These are phyloP conservation scores for Prosopocoilus inquinatus DNA, from an alignment of 2,888 invertebrate species.

Conservation along the genomic window DNA sequence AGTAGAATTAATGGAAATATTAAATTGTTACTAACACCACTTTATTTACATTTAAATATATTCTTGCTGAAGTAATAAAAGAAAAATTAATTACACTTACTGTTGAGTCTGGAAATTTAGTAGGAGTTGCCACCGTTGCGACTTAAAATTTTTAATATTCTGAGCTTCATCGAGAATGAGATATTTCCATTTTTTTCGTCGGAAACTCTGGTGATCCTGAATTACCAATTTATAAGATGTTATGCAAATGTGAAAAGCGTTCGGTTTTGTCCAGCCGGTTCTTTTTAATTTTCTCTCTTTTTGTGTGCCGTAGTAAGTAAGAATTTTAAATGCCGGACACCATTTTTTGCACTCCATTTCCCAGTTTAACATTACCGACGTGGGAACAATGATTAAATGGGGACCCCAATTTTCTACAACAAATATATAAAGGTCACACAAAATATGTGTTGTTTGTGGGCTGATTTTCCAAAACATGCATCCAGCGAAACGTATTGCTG, in stretches of 20 bases:
- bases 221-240: slow-evolving; percentile 97
- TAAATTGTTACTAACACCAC: too few species aligned
- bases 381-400: slow-evolving; percentile 97
- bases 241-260: slow-evolving; percentile 97
- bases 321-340: slow-evolving; percentile 98
- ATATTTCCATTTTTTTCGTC: slow-evolving; percentile 97
- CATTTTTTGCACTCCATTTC: slow-evolving; percentile 99
- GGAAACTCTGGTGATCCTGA: slow-evolving; percentile 96
- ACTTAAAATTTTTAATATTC: slow-evolving; percentile 99
- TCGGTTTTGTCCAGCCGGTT: slow-evolving; percentile 96
- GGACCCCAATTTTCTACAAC: slow-evolving; percentile 88
- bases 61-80: too few species aligned
- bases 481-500: too few species aligned
- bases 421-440: slow-evolving; percentile 9
- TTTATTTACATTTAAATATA: too few species aligned
- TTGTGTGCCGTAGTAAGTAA: slow-evolving; percentile 96
- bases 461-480: too few species aligned
- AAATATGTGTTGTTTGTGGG: too few species aligned
- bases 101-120: slow-evolving; percentile 91
- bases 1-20: too few species aligned
- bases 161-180: slow-evolving; percentile 98
- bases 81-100: slow-evolving; percentile 50
- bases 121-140: slow-evolving; percentile 96
- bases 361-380: slow-evolving; percentile 99
- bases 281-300: slow-evolving; percentile 92